These are phyloP conservation scores for Frankliniella fusca DNA, from an alignment of 2,888 invertebrate species.

Conservation along the genomic window DNA sequence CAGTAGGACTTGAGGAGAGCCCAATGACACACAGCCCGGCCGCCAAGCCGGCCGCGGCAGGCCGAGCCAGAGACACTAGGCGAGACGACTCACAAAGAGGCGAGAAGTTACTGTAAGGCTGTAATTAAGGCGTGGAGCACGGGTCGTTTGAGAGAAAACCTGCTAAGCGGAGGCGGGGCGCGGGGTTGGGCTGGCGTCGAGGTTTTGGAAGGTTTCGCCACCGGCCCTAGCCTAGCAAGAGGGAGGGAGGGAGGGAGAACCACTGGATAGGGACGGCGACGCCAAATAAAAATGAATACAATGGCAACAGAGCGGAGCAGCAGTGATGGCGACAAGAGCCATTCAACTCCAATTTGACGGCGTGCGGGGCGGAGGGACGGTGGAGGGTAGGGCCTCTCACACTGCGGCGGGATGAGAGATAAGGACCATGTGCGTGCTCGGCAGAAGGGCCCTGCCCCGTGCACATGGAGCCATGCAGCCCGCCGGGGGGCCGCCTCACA, in stretches of 20 bases:
- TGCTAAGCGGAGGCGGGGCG: not conserved
- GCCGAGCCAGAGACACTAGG: too few species aligned
- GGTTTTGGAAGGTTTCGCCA: not conserved
- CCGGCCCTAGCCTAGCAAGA: too few species aligned
- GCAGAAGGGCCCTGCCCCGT: too few species aligned
- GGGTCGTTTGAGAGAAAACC: not conserved
- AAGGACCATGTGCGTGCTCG: not conserved
- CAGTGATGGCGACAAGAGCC: not conserved
- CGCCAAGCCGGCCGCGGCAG: too few species aligned
- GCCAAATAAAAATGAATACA: slow-evolving; percentile 16
- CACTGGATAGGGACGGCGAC: not conserved
- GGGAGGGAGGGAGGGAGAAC: too few species aligned
- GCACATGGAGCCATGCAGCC: too few species aligned
- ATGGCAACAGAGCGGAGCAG: not conserved
- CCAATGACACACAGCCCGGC: too few species aligned
- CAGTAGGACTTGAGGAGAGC: too few species aligned
- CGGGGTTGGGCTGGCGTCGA: not conserved
- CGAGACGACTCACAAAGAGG: too few species aligned
- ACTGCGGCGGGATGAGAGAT: not conserved
- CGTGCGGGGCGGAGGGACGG: not conserved
- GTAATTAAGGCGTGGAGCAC: too few species aligned
- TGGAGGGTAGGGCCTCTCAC: not conserved
- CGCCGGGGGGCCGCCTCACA: too few species aligned
- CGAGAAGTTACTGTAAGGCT: too few species aligned
- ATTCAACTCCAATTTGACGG: slow-evolving; percentile 13